These are phyloP conservation scores for Gobiocypris rarus DNA, from an alignment of 2,113 vertebrate genomes.

Conservation along the genomic window DNA sequence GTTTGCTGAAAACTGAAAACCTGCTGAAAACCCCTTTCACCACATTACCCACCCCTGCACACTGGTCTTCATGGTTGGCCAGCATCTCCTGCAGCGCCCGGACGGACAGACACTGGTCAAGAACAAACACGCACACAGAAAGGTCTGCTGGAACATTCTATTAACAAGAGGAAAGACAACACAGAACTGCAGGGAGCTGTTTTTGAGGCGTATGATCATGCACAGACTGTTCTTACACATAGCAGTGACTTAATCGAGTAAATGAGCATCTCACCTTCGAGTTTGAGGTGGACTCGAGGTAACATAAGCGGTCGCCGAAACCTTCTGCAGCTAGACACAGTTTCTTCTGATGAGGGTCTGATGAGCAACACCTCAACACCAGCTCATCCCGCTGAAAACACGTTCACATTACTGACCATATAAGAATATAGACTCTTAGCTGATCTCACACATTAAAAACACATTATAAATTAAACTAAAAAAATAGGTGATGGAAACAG, in stretches of 20 bases:
- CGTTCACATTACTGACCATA: background rate
- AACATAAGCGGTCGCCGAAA: conserved; percentile 90
- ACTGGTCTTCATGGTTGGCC: conserved; percentile 60
- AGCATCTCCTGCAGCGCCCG: conserved; percentile 78
- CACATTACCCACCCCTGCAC: conserved; percentile 61
- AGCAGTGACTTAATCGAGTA: background rate
- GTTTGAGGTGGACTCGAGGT: conserved; percentile 90
- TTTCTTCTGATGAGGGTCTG: conserved; percentile 86
- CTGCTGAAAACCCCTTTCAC: background rate
- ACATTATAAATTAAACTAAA: no score
- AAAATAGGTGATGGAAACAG: no score
- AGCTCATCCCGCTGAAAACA: conserved; percentile 87
- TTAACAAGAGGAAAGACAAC: conserved; percentile 29
- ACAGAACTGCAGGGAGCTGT: background rate
- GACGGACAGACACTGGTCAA: conserved; percentile 77
- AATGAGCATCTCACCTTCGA: conserved; percentile 81
- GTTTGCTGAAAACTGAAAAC: background rate
- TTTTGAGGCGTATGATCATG: background rate
- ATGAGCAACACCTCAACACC: conserved; percentile 87
- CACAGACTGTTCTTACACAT: background rate
- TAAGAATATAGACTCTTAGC: background rate
- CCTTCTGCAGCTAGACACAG: conserved; percentile 91
- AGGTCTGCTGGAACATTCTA: conserved; percentile 79
- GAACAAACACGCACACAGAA: conserved; percentile 73
- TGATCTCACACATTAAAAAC: no score